Base-by-base conservation (phyloP, 2,113 vertebrate genomes). In the Cygnus buccinator region DNA sequence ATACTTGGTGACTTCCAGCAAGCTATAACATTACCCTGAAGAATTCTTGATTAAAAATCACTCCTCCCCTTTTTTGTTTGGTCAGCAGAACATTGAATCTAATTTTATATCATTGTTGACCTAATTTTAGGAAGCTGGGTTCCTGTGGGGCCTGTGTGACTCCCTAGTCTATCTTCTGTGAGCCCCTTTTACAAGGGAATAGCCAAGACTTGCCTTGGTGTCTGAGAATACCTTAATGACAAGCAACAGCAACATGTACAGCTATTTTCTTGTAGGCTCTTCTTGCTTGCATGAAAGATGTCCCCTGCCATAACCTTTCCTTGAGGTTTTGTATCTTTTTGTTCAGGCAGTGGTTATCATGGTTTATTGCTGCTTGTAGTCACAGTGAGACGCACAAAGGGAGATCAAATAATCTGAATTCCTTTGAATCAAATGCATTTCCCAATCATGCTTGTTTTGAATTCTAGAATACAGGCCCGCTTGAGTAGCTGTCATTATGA, bases 51-150 rank as follows among this genome's bases (percentile, higher is more conserved):
- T 92, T 82, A 92, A 90, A 90, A 90, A 91, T 87, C 63, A 66
- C 48, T 93, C 39, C 35, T 84, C 59, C 59, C 83, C 46, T 91
- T 90, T 90, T 93, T 13, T 11, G 82, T 94, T 97, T 1, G 35
- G 91, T 97, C 95, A 96, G 96, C 96, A 95, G 93, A 96, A 95
- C 41, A 52, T 8, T 62, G 70, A 90, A 89, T 96, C 92, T 96
- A 94, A 92, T 93, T 97, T 97, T 94, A 92, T 52, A 87, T 43
- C 59, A 67, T 57, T 44, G 31, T 44, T 97, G 96, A 96, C 96
- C 96, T 96, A 82, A 90, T 95, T 97, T 94, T 79, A 66, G 79
- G 65, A 90, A 96, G 54, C 33, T 33, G 41, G 50, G 76, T 13
- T 87, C 66, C 87, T 92, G 7, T 78, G 67, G 73, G 86, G 33